These are phyloP conservation scores for Hirtodrosophila histrioides DNA, from an alignment of 2,888 invertebrate genomes.

Conservation along the genomic window DNA sequence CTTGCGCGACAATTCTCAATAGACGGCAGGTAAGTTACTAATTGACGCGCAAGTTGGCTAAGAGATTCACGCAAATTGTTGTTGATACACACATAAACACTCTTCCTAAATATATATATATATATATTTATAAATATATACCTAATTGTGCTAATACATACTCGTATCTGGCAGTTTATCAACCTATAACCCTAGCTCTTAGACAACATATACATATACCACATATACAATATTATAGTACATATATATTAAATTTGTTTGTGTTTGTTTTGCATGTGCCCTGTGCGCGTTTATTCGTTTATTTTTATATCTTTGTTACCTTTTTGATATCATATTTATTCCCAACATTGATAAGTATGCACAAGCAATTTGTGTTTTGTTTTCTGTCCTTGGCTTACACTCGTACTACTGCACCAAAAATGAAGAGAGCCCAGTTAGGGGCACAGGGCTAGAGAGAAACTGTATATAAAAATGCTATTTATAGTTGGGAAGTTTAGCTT, in stretches of 20 bases:
- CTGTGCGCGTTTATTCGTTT: slow-evolving; percentile 59
- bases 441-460: slow-evolving; percentile 11
- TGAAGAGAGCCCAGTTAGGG: slow-evolving; percentile 17
- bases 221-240: slow-evolving; percentile 33
- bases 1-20: slow-evolving; percentile 43
- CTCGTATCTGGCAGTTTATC: slow-evolving; percentile 68
- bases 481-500: slow-evolving; percentile 63
- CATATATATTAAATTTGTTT: slow-evolving; percentile 61
- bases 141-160: slow-evolving; percentile 78
- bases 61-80: slow-evolving; percentile 68
- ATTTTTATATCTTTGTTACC: slow-evolving; percentile 11
- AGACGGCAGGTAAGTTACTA: slow-evolving; percentile 53
- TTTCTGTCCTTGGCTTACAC: slow-evolving; percentile 39
- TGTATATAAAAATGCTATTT: slow-evolving; percentile 37
- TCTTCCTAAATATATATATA: slow-evolving; percentile 23
- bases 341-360: slow-evolving; percentile 38
- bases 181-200: slow-evolving; percentile 63
- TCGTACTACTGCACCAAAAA: slow-evolving; percentile 33
- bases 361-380: slow-evolving; percentile 53
- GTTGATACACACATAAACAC: slow-evolving; percentile 71
- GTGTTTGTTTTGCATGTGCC: slow-evolving; percentile 81
- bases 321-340: slow-evolving; percentile 23
- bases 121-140: slow-evolving; percentile 34
- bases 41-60: slow-evolving; percentile 43
- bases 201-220: slow-evolving; percentile 44